Evolutionary conservation across 2,113 vertebrate genomes (phyloP), one percentile per base, ranked within the genome.

Genomic region (Myrmecobius fasciatus): DNA sequence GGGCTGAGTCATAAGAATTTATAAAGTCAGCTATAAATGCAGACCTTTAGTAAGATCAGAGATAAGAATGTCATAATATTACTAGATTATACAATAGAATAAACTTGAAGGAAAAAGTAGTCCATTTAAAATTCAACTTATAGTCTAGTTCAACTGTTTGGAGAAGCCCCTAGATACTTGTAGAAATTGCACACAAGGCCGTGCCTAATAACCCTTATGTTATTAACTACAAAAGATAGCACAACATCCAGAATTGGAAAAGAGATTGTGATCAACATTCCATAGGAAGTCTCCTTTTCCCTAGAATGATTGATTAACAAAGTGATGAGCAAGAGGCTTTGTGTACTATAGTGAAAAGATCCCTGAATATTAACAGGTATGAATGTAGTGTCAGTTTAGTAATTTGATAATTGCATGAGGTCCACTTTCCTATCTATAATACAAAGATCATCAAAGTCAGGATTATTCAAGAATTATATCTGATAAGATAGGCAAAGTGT

Each of bases 21-120:
- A 94, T 94, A 95, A 97, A 97, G 89, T 48, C 83, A 6, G 53
- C 36, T 95, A 92, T 96, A 96, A 97, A 96, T 91, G 94, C 8
- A 94, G 47, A 0, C 9, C 49, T 95, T 95, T 96, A 83, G 11
- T 93, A 93, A 93, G 47, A 94, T 75, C 54, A 94, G 83, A 94
- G 60, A 9, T 94, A 96, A 95, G 67, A 93, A 5, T 52, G 54
- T 89, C 91, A 93, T 89, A 93, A 92, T 56, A 96, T 54, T 94
- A 28, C 1, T 12, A 95, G 96, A 89, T 36, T 54, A 53, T 4
- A 93, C 52, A 91, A 95, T 49, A 48, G 93, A 43, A 94, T 12
- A 10, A 95, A 96, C 3, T 91, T 90, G 60, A 92, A 47, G 94
- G 17, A 75, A 49, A 92, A 95, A 89, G 28, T 0, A 89, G 28